Percentiles rank a stretch among this genome's conserved stretches.
Evolutionary conservation across 2,113 vertebrate genomes (phyloP).

Genomic region (Leucoraja erinaceus): DNA sequence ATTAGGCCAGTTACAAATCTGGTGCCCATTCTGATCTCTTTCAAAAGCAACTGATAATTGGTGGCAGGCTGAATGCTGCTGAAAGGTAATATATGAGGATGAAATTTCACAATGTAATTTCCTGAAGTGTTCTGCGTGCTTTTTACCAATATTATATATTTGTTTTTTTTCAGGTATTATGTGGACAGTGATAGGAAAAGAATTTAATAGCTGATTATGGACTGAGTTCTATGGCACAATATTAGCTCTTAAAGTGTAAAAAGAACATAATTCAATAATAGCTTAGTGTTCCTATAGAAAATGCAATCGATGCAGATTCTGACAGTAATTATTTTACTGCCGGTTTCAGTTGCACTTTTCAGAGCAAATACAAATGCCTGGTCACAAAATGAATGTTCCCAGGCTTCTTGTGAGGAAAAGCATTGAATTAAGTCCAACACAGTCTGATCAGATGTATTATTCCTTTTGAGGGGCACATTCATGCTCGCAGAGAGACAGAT

Average conservation of each 20-base stretch:
- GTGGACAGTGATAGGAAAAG: neutral
- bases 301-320: neutral
- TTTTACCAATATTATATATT: neutral
- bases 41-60: conserved; percentile 3
- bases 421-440: conserved; percentile 3
- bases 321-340: neutral
- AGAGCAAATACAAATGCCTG: conserved; percentile 21
- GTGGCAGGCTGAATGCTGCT: neutral
- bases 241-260: neutral
- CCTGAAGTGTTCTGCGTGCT: neutral
- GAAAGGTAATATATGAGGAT: neutral
- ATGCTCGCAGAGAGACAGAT: neutral
- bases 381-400: neutral
- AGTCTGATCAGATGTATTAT: neutral
- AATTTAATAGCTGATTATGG: neutral
- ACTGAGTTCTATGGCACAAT: neutral
- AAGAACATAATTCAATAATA: neutral
- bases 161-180: neutral
- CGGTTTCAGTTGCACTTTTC: neutral
- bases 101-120: neutral
- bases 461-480: neutral
- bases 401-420: neutral
- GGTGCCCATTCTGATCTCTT: neutral
- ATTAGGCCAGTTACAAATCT: neutral
- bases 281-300: neutral